A percentile compares a stretch with the other conserved stretches of the same genome.
phyloP scores from a whole-genome alignment of 2,888 invertebrate species.

The Hyles lineata region DNA sequence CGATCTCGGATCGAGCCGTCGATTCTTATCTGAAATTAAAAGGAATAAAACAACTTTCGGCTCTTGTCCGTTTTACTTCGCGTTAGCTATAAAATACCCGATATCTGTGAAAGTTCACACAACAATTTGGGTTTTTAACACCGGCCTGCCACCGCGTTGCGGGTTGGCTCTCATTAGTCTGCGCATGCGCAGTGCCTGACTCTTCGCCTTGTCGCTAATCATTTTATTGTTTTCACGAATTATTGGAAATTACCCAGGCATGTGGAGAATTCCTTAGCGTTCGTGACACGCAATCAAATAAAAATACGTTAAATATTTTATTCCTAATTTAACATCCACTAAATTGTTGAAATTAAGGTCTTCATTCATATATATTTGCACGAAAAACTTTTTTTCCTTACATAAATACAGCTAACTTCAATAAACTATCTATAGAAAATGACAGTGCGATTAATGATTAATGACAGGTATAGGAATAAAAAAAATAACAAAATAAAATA shows the following conservation, averaged over 20 bases:
- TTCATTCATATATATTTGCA: too few species aligned
- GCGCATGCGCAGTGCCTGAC: slow-evolving; percentile 47
- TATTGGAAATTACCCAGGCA: slow-evolving; percentile 53
- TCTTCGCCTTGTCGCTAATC: slow-evolving; percentile 70
- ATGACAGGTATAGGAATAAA: too few species aligned
- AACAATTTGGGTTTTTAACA: slow-evolving; percentile 83
- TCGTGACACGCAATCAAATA: slow-evolving; percentile 41
- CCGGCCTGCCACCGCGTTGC: slow-evolving; percentile 64
- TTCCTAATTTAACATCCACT: not conserved
- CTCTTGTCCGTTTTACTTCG: slow-evolving; percentile 55
- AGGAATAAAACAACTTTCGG: slow-evolving; percentile 48
- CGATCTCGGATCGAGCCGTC: slow-evolving; percentile 24
- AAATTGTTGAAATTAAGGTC: too few species aligned
- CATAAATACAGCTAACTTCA: too few species aligned
- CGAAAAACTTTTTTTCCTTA: too few species aligned
- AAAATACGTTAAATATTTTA: slow-evolving; percentile 7
- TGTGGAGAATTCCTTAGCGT: slow-evolving; percentile 32
- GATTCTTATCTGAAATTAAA: slow-evolving; percentile 24
- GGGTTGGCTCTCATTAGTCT: slow-evolving; percentile 68
- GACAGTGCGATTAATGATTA: too few species aligned
- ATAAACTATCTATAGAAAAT: too few species aligned
- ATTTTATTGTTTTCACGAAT: slow-evolving; percentile 73
- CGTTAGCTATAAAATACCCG: slow-evolving; percentile 64
- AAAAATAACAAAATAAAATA: too few species aligned
- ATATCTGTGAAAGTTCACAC: slow-evolving; percentile 84